Evolutionary conservation across 1,140 invertebrate genomes (phyloP).

Genomic region (Nephotettix cincticeps): DNA sequence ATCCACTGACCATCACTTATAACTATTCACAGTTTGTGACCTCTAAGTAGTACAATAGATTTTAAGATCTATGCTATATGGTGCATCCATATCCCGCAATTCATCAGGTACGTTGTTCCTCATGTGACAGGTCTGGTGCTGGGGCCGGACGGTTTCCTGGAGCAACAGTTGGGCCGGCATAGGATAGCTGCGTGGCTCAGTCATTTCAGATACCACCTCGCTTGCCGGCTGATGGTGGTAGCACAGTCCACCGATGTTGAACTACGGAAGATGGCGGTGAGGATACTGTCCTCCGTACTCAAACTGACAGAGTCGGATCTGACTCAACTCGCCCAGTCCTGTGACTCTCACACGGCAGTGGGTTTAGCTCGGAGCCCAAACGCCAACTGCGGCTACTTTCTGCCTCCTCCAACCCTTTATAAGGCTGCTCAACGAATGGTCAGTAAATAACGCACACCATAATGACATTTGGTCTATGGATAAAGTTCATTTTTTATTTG

Average conservation of each 20-base stretch:
- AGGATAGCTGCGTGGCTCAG: not conserved
- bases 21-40: too few species aligned
- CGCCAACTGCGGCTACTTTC: constrained; percentile 59
- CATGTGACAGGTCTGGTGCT: not conserved
- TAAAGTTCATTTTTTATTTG: too few species aligned
- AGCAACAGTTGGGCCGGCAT: not conserved
- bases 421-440: too few species aligned
- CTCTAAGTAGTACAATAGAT: too few species aligned
- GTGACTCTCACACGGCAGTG: constrained; percentile 63
- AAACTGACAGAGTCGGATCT: constrained; percentile 1
- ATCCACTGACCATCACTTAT: too few species aligned
- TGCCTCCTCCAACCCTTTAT: constrained; percentile 56
- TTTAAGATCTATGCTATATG: too few species aligned
- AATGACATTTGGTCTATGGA: too few species aligned
- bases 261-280: not conserved
- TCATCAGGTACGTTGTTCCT: too few species aligned
- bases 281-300: not conserved
- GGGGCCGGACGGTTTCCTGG: not conserved
- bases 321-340: constrained; percentile 60
- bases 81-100: too few species aligned
- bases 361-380: constrained; percentile 58
- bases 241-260: not conserved
- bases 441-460: too few species aligned
- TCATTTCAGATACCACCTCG: not conserved
- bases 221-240: not conserved